Conservation (phyloP, 2,888 invertebrate genomes). For the Epinotia nisella region DNA sequence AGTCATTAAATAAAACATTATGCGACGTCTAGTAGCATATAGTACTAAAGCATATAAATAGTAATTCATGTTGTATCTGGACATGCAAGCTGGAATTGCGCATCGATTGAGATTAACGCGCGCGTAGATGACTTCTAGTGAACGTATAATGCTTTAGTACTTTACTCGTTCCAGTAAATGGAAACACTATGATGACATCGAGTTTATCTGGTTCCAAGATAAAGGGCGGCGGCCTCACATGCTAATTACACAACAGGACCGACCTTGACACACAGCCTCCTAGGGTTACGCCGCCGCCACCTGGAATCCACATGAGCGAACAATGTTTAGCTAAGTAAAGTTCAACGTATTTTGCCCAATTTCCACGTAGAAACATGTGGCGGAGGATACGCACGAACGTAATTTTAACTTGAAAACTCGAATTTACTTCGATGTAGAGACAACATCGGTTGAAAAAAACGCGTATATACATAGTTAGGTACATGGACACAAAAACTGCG, state of each 20-base stretch:
- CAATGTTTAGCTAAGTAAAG: not conserved
- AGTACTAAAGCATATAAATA: no score
- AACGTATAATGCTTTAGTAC: not conserved
- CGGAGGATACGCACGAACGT: not conserved
- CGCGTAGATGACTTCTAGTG: no score
- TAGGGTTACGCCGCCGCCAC: not conserved
- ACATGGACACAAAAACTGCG: no score
- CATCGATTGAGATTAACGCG: no score
- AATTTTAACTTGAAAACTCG: no score
- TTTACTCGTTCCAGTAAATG: not conserved
- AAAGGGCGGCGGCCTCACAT: slow-evolving; percentile 9
- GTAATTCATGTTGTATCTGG: no score
- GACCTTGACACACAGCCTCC: slow-evolving; percentile 23
- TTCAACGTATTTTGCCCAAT: not conserved
- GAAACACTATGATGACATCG: not conserved
- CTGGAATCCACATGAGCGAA: not conserved
- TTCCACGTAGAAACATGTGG: no score
- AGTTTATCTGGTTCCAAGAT: slow-evolving; percentile 13
- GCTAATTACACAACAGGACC: slow-evolving; percentile 11
- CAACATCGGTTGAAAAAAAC: no score
- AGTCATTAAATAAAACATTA: no score
- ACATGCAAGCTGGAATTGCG: not conserved
- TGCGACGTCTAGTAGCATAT: no score
- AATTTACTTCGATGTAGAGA: no score
- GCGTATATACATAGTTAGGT: no score